Conservation (phyloP, 2,888 invertebrate species). For the Myopa testacea region DNA sequence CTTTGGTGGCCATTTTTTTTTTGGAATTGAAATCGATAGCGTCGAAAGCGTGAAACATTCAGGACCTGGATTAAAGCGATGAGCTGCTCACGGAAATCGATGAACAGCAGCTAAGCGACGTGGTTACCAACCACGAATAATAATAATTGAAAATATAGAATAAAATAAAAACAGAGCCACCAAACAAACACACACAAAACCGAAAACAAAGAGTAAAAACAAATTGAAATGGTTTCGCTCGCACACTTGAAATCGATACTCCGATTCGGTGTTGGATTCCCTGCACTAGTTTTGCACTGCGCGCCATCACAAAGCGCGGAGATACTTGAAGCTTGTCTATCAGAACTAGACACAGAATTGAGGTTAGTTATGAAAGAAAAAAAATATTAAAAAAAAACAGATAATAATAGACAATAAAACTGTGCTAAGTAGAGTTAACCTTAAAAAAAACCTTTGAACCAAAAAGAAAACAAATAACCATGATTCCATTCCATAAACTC, state of each 20-base stretch:
- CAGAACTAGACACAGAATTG: not conserved
- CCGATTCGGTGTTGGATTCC: conserved; percentile 27
- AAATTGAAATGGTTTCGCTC: conserved; percentile 29
- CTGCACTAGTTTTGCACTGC: not conserved
- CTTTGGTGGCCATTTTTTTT: conserved; percentile 19
- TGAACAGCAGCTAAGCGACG: conserved; percentile 11
- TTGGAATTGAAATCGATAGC: conserved; percentile 35
- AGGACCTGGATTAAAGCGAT: conserved; percentile 20
- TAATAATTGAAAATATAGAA: not conserved
- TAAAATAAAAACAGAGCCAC: not conserved
- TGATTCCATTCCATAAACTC: too few species aligned
- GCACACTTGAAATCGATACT: conserved; percentile 36
- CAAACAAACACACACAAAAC: too few species aligned
- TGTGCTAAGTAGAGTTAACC: not conserved
- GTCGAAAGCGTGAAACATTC: conserved; percentile 9
- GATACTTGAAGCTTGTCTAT: conserved; percentile 1
- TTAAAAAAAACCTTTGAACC: not conserved
- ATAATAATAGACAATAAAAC: not conserved
- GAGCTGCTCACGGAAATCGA: conserved; percentile 16
- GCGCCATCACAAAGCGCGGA: not conserved
- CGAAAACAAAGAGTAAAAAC: not conserved
- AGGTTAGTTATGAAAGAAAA: conserved; percentile 2
- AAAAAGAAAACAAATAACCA: too few species aligned
- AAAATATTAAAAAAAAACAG: not conserved
- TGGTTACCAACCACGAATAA: not conserved